Conservation (phyloP, 2,113 vertebrate species). For the Condylura cristata region DNA sequence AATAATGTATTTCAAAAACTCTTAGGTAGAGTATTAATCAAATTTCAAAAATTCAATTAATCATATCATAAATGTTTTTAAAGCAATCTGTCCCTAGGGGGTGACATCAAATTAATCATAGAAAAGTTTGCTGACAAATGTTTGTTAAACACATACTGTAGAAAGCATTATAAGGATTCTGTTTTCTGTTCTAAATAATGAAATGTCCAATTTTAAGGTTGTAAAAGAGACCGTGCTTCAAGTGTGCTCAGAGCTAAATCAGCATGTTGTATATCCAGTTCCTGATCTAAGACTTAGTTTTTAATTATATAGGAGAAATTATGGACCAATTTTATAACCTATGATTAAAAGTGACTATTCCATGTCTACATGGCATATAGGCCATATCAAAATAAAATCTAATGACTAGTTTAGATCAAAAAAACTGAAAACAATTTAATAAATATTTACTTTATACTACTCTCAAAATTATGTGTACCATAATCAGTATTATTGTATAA, state of each 20-base stretch:
- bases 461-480: background rate
- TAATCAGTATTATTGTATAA: background rate
- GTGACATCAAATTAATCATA: conserved; percentile 46
- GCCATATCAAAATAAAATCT: background rate
- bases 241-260: background rate
- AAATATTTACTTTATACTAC: background rate
- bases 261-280: background rate
- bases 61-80: conserved; percentile 35
- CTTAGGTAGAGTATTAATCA: conserved; percentile 5
- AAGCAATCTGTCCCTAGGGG: background rate
- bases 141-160: conserved; percentile 19
- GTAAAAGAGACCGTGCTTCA: background rate
- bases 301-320: background rate
- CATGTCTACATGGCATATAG: background rate
- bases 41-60: conserved; percentile 60
- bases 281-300: background rate
- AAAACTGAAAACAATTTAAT: background rate
- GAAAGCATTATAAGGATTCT: background rate
- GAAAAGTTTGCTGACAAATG: conserved; percentile 42
- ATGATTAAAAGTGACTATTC: background rate
- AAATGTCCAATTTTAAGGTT: background rate
- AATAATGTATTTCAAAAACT: conserved; percentile 21
- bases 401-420: background rate
- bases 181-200: conserved; percentile 19
- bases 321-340: background rate